phyloP scores from a whole-genome alignment of 2,797 vertebrate species.

The Acanthis flammea region DNA sequence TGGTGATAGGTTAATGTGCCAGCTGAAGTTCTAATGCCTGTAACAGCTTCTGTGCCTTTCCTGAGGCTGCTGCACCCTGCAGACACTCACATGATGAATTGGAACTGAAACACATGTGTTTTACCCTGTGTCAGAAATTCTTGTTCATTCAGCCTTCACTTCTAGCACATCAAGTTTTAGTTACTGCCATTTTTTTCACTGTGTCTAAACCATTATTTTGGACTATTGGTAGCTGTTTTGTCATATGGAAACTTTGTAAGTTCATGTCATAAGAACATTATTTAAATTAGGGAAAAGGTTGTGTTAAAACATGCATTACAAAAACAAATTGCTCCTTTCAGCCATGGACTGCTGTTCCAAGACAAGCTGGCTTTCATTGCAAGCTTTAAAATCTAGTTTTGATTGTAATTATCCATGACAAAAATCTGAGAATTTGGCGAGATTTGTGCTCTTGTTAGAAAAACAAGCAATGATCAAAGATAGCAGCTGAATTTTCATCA shows the following conservation, averaged over 20 bases:
- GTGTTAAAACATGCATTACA: constrained; percentile 55
- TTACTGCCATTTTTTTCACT: constrained; percentile 38
- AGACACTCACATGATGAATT: not conserved
- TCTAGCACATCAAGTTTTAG: constrained; percentile 40
- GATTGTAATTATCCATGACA: constrained; percentile 78
- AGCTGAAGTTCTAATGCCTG: not conserved
- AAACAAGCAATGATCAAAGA: constrained; percentile 65
- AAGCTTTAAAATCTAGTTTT: constrained; percentile 37
- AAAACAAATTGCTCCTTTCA: constrained; percentile 66
- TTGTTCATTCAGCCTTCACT: not conserved
- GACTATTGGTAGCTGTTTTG: constrained; percentile 44
- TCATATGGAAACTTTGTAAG: constrained; percentile 59
- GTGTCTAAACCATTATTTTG: constrained; percentile 43
- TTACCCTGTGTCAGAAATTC: constrained; percentile 38
- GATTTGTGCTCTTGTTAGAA: constrained; percentile 61
- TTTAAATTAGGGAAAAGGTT: constrained; percentile 67
- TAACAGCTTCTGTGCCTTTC: not conserved
- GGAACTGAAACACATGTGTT: not conserved
- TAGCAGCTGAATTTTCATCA: constrained; percentile 62
- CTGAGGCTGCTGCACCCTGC: not conserved
- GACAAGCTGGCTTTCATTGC: constrained; percentile 72
- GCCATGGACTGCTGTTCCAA: constrained; percentile 58
- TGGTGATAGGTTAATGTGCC: not conserved
- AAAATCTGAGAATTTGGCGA: constrained; percentile 71
- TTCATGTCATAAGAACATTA: constrained; percentile 71